Evolutionary conservation across 1,140 invertebrate genomes (phyloP), one percentile per base, ranked within the genome.

Genomic region (Nephila pilipes): DNA sequence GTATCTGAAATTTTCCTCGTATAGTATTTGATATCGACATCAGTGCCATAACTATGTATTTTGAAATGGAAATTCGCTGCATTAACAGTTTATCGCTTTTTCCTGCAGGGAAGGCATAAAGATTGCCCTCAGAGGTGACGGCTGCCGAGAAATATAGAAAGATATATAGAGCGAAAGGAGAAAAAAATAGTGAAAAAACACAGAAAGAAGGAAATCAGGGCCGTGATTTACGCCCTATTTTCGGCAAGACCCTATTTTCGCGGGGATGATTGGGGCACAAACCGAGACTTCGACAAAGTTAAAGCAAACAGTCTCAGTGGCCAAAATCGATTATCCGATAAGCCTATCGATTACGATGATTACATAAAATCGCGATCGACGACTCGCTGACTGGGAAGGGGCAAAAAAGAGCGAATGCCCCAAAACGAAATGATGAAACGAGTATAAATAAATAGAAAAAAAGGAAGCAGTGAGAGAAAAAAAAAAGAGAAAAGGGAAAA

Each of bases 361-460:
- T 89, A 89, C 87, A 89, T 89, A 89, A 89, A 89, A 89, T 89
- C 87, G 87, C 63, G n/a, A 79, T 89, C 65, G 87, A 89, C 87
- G 87, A 89, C 60, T 38, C 87, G 60, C 85, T 87, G 87, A 89
- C 87, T 65, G 65, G 25, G 18, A 55, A 55, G 1, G 22, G 32
- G 32, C 8, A 25, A 38, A 20, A 16, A 36, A 81, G 46, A 81
- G 54, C 18, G 32, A 87, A 87, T 57, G 22, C 46, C 69, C 20
- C 36, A 20, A 57, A 79, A 57, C 18, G 54, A 57, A 89, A 75
- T 65, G 65, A 79, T 79, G 69, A 89, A 89, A 80, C 38, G 63
- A 38, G 60, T 57, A 79, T 79, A 89, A 89, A 75, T 79, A 89
- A 89, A 89, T 29, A 89, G n/a, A 65, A n/a, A 88, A 69, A 89